Evolutionary conservation across 2,113 vertebrate species (phyloP).

Genomic region (Argyrosomus japonicus): DNA sequence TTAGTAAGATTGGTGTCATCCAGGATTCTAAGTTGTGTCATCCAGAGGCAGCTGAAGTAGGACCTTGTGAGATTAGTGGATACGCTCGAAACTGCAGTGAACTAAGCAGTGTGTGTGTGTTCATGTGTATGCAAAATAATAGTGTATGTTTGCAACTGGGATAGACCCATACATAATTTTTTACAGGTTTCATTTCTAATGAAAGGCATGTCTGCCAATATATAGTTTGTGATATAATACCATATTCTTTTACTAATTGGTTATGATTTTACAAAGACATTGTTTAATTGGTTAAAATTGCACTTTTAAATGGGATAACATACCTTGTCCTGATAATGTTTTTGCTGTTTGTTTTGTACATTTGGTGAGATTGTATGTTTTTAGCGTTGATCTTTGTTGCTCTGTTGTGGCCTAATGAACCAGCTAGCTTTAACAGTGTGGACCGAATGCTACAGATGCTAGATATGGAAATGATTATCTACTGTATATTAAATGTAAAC

Average conservation of each 20-base stretch:
- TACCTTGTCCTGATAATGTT: background rate
- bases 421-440: background rate
- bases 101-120: constrained; percentile 21
- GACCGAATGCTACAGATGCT: constrained; percentile 5
- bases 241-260: background rate
- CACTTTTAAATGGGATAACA: background rate
- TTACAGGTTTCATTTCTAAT: background rate
- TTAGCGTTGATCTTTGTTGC: background rate
- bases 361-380: background rate
- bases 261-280: constrained; percentile 1
- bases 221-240: background rate
- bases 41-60: constrained; percentile 50
- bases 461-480: background rate
- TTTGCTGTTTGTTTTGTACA: background rate
- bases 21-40: constrained; percentile 57
- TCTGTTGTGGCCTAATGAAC: background rate
- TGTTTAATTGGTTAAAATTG: background rate
- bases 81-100: constrained; percentile 51
- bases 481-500: background rate
- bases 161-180: background rate
- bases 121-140: constrained; percentile 31
- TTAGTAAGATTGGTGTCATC: constrained; percentile 50
- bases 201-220: background rate
- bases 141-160: constrained; percentile 31
- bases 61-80: constrained; percentile 41